Evolutionary conservation across 2,797 vertebrate genomes (phyloP), one percentile per base, ranked within the genome.

Genomic region (Anguilla obscura): DNA sequence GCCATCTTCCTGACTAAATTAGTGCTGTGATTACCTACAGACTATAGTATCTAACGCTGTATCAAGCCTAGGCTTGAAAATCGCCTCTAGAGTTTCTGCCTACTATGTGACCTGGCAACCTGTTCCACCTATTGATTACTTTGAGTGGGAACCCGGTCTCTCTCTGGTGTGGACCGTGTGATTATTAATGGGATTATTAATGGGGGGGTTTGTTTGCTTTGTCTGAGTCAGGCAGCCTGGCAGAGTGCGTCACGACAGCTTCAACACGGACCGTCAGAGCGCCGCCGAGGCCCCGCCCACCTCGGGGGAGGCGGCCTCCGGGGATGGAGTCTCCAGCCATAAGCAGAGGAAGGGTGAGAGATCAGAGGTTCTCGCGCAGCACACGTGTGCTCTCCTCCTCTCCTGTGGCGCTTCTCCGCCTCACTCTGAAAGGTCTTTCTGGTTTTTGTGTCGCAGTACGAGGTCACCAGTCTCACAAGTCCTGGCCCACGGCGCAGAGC

Each of bases 391-490:
- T 14, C 10, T n/a, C 3, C 10, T 0, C 18, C 82, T 5, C 6
- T 3, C 8, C 4, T 33, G 45, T 27, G 50, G 1, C 54, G 16
- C 14, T 84, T 6, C 56, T n/a, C 40, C 36, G 21, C 14, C n/a
- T 74, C 27, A 8, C 80, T 45, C 1, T 50, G 58, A 84, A 54
- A 36, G 21, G 6, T 48, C 12, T 27, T 45, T 14, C 6, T 85
- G 63, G 6, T 54, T 10, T 69, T 85, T 16, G 1, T 5, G 8
- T 85, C 87, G 83, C 92, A 99, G 98, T 96, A n/a, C 96, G 95
- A 50, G 96, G 97, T 85, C 97, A 97, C 90, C 95, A 97, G 91
- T 94, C 93, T 3, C 96, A 99, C 91, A 99, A 99, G 90, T 99
- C 98, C 0, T 98, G 98, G 98, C 97, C 98, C 0, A 97, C 95